Base-by-base conservation (phyloP, 2,797 vertebrate species). In the Smutsia temminckii region DNA sequence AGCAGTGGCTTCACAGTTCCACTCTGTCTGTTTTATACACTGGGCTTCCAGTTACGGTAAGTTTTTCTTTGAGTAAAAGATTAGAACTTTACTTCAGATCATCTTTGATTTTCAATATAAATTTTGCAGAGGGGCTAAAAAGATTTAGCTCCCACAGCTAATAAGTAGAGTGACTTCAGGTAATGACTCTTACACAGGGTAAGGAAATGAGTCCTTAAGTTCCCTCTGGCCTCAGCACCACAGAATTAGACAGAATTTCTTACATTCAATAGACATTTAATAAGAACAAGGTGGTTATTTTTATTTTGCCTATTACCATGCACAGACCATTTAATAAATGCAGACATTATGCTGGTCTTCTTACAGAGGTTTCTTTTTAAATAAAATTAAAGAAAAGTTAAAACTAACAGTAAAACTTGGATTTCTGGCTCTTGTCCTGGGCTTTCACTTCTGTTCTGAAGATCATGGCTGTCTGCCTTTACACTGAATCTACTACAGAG, bases 401-500 rank as follows among this genome's bases (percentile, higher is more conserved):
- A 86, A 66, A 84, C 23, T 42, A 80, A 90, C 37, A 95, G 77
- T 40, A 78, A 85, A 89, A 89, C 51, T 93, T 83, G 37, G 57
- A 81, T 27, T 85, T 69, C 92, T 85, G 94, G 72, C 93, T 90
- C 57, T n/a, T 2, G 4, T 55, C 72, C 68, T 64, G 27, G 85
- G 49, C 69, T 89, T 91, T 87, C 14, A 55, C 90, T 66, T 64
- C 59, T 64, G 63, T 42, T 89, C 68, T 88, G 80, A 96, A 94
- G 79, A 69, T 77, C 94, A 93, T 6, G 63, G 89, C 87, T 6
- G 21, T 46, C 66, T 85, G 81, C 68, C 91, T 90, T 91, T 55
- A 75, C 7, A 40, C 6, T 32, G 42, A 29, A 61, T 84, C 53
- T 71, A 63, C 53, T 29, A 18, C 8, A 63, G 69, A 37, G 68